Base-by-base conservation (phyloP, 2,113 vertebrate species). In the Gallinago media region DNA sequence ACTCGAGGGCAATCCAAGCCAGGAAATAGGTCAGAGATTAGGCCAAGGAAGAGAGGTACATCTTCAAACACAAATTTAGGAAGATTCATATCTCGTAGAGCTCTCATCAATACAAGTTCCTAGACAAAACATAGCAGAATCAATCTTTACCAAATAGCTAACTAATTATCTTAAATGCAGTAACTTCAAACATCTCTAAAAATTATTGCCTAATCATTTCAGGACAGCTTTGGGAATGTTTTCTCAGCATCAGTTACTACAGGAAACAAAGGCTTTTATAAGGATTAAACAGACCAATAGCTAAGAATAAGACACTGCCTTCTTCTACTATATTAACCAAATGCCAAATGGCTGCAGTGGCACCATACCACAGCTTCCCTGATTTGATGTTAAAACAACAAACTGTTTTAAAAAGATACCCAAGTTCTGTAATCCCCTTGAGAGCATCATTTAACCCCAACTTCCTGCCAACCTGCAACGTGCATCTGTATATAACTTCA, bases 41-140 rank as follows among this genome's bases (percentile, higher is more conserved):
- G 97, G 25, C 99, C 99, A 18, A 99, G 98, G 94, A 99, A 99
- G 63, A 99, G 98, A 52, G 99, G 99, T 10, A 99, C 99, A 1
- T 99, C 99, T 93, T 99, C 99, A 96, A 99, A 99, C 56, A 99
- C 99, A 92, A 99, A 99, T 96, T 99, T 99, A 84, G 99, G 99
- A 70, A 99, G 98, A 94, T 99, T 99, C 99, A 99, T 99, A 96
- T 99, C 99, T 82, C 99, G 98, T 52, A 99, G 98, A 15, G 99
- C 99, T 81, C 99, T 97, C 99, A 99, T 99, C 93, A 99, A 93
- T 42, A 99, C 99, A 85, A 99, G 98, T 29, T 99, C 99, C 99
- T 99, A 97, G 36, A 36, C 21, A 85, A 78, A 42, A 72, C 27
- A 44, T 0, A 93, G 75, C 16, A 87, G 66, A 89, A 88, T 67